phyloP scores from a whole-genome alignment of 1,140 invertebrate genomes.

The Sarcophaga peregrina region DNA sequence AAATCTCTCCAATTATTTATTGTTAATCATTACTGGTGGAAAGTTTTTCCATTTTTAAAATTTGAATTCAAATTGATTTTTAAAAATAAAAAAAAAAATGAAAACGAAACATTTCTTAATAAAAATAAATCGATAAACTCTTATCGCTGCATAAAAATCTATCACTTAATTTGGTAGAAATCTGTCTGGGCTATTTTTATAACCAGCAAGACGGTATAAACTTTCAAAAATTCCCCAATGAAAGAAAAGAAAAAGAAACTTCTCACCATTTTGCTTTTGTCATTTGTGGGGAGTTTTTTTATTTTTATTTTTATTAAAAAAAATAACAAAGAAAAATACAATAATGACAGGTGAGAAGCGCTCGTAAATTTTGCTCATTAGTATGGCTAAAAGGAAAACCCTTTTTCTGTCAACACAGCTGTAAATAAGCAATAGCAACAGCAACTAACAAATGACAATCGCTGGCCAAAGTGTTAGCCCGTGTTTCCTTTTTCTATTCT shows the following conservation, averaged over 20 bases:
- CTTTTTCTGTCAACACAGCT: constrained; percentile 20
- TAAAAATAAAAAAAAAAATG: neutral
- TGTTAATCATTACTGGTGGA: no score
- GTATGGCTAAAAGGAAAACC: neutral
- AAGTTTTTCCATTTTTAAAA: no score
- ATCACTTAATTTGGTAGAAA: constrained; percentile 26
- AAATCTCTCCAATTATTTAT: no score
- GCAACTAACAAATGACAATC: neutral
- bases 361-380: constrained; percentile 41
- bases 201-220: neutral
- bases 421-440: neutral
- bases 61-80: neutral
- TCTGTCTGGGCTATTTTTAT: neutral
- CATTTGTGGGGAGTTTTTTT: neutral
- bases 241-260: neutral
- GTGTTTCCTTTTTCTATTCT: no score
- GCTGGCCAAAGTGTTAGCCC: no score
- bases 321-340: neutral
- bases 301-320: no score
- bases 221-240: neutral
- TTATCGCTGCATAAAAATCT: constrained; percentile 33
- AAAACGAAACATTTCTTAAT: neutral
- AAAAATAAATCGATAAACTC: neutral
- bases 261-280: neutral
- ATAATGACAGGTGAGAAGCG: constrained; percentile 30